These are phyloP conservation scores for Leptobrachium ailaonicum DNA, from an alignment of 2,113 vertebrate species.

Conservation along the genomic window DNA sequence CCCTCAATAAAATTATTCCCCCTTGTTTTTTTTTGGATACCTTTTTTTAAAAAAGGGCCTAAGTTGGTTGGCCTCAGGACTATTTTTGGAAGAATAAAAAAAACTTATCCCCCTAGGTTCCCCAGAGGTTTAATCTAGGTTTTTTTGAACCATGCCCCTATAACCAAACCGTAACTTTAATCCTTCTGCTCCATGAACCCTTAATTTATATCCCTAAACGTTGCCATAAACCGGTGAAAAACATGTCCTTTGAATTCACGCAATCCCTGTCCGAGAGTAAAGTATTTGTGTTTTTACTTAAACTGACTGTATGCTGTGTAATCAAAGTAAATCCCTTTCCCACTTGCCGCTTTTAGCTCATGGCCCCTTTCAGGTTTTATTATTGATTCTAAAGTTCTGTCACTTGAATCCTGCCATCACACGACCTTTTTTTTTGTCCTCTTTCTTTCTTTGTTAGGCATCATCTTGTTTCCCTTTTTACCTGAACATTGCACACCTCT, in stretches of 20 bases:
- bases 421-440: slow-evolving; percentile 31
- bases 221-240: too few species aligned
- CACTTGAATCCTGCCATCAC: slow-evolving; percentile 5
- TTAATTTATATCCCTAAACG: too few species aligned
- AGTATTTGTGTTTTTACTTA: not conserved
- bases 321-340: not conserved
- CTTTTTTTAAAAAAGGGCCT: too few species aligned
- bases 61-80: too few species aligned
- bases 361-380: slow-evolving; percentile 1
- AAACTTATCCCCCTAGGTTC: too few species aligned
- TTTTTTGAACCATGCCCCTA: too few species aligned
- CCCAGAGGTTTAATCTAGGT: too few species aligned
- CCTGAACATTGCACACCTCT: slow-evolving; percentile 39
- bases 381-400: slow-evolving; percentile 20
- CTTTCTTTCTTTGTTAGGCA: slow-evolving; percentile 28
- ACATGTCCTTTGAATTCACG: not conserved
- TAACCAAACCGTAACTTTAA: too few species aligned
- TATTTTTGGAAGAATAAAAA: too few species aligned
- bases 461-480: slow-evolving; percentile 41
- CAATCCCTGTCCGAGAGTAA: not conserved
- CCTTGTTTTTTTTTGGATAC: too few species aligned
- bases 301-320: not conserved
- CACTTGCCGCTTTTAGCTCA: not conserved
- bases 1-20: too few species aligned
- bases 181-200: too few species aligned